Evolutionary conservation across 2,888 invertebrate species (phyloP).

Genomic region (Steinernema carpocapsae): DNA sequence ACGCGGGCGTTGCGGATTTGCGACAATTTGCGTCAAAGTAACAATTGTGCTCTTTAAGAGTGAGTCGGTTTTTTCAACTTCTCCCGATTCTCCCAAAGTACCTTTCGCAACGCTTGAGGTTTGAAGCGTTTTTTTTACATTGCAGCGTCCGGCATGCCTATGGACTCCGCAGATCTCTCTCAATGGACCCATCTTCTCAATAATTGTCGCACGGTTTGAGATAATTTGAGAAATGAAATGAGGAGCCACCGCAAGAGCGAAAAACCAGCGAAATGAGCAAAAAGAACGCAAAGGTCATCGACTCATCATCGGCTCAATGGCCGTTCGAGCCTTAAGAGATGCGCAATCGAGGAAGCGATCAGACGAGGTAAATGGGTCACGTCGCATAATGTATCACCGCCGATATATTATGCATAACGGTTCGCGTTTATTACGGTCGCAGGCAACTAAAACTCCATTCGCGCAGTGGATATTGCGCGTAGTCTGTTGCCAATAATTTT

Average conservation of each 20-base stretch:
- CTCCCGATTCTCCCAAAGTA: too few relatives aligned
- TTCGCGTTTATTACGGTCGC: constrained; percentile 13
- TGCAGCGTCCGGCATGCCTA: too few relatives aligned
- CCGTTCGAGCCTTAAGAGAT: constrained; percentile 8
- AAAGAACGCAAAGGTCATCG: constrained; percentile 31
- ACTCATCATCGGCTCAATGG: constrained; percentile 11
- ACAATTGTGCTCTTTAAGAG: too few relatives aligned
- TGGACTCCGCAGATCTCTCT: too few relatives aligned
- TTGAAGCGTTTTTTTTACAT: too few relatives aligned
- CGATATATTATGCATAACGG: constrained; percentile 7
- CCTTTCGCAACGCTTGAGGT: too few relatives aligned
- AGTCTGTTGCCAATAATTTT: too few relatives aligned
- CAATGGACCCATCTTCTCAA: background rate
- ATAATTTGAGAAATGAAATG: background rate
- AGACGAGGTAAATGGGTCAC: constrained; percentile 30
- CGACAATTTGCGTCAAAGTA: too few relatives aligned
- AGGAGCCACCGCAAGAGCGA: background rate
- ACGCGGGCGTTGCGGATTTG: too few relatives aligned
- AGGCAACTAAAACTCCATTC: background rate
- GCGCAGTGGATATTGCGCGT: background rate
- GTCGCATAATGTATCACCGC: constrained; percentile 20
- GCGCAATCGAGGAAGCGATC: constrained; percentile 21
- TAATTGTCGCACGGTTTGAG: constrained; percentile 4
- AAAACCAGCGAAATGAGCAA: background rate
- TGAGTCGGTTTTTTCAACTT: too few relatives aligned